Evolutionary conservation across 2,113 vertebrate genomes (phyloP), one percentile per base, ranked within the genome.

Genomic region (Crotalus horridus): DNA sequence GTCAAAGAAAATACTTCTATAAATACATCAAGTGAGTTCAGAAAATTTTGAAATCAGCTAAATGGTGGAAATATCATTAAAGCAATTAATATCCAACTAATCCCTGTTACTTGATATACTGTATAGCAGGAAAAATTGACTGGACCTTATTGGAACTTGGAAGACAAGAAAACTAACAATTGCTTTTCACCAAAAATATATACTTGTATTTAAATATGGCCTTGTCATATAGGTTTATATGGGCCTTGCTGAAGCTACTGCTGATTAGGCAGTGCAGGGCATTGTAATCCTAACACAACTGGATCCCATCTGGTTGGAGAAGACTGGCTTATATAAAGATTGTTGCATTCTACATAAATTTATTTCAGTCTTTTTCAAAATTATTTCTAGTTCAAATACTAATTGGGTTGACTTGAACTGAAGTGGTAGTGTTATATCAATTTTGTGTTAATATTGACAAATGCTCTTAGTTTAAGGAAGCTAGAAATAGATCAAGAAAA

Each of bases 401-500:
- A 51, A 43, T 12, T 81, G 51, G 55, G 39, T 81, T 89, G 69
- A 56, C 33, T 29, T 92, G 88, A 81, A 26, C 64, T 92, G 91
- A 85, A 89, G 29, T 85, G 69, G 39, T 51, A 92, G 39, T 92
- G 39, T 89, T 89, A 89, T 39, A 89, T 85, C 69, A 89, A 6
- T 89, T 85, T 85, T 89, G 53, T n/a, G 12, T 88, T 85, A 53
- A 51, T 89, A 43, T 29, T 81, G 51, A 29, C 85, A 69, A 89
- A 85, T 7, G 0, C 6, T 89, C n/a, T 89, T 89, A 69, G 51
- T 51, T 89, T 85, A 9, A 13, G 11, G 29, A 55, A 92, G 54
- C 58, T 92, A 43, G 33, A 92, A 89, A 55, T 26, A 89, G 26
- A 85, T 89, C 8, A 81, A 58, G 33, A 39, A 51, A 59, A 54